Evolutionary conservation across 2,888 invertebrate genomes (phyloP), one percentile per base, ranked within the genome.

Genomic region (Spisula subtruncata): DNA sequence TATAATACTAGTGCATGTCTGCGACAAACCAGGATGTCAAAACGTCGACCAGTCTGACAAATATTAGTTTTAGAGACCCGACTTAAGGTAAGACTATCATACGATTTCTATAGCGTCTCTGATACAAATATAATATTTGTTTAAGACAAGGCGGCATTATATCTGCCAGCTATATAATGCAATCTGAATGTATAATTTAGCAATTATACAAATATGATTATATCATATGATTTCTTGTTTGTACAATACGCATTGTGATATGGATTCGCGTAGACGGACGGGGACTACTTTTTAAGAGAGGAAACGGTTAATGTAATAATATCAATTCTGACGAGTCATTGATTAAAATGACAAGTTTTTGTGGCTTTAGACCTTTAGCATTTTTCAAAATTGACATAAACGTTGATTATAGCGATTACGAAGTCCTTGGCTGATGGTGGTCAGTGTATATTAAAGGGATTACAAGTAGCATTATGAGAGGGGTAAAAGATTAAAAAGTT

Each of bases 361-460:
- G 12, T 66, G 60, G 25, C 60, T 25, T 66, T 25, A 25, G 60
- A 66, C 60, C 60, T 66, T 12, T 66, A 66, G 60, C 60, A 66
- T 66, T 66, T 60, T 66, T 66, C 60, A 25, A 66, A 66, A 66
- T n/a, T 12, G 60, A 66, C 41, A 8, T n/a, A 25, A n/a, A 66
- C n/a, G 8, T 35, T 79, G 41, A 79, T 79, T 79, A 32, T 14
- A 35, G 8, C 32, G 41, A 79, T 79, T 79, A 79, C 16, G 79
- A 79, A 79, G 32, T 41, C 79, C 79, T 79, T 79, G n/a, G 75
- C 60, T 66, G 60, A 20, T 66, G 60, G 0, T 60, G 48, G 25
- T 83, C 75, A 75, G 32, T 75, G 85, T 88, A 81, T 88, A 85
- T 81, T 32, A 81, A 35, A 75, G 82, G 81, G 88, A 88, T 88